Conservation (phyloP, 1,140 invertebrate genomes). For the Calliphora vicina region DNA sequence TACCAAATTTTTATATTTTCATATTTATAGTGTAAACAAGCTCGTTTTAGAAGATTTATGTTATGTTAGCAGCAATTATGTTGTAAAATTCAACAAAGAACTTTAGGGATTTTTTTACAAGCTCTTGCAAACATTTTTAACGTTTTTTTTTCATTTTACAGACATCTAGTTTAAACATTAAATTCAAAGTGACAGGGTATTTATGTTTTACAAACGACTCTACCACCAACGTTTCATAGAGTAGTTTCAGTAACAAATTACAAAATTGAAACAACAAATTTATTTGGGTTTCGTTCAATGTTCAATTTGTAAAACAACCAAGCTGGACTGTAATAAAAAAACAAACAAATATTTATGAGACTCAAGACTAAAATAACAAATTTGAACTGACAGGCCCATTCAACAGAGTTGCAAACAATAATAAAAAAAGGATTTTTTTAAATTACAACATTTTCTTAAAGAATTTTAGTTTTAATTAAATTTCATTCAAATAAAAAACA, state of each 20-base stretch:
- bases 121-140: not conserved
- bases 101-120: too few species aligned
- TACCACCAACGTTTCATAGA: not conserved
- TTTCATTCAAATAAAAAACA: not conserved
- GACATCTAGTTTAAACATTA: not conserved
- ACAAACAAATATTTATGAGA: not conserved
- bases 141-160: not conserved
- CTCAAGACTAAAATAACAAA: not conserved
- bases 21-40: not conserved
- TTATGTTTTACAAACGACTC: slow-evolving; percentile 8
- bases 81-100: too few species aligned
- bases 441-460: too few species aligned
- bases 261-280: not conserved
- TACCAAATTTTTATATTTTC: too few species aligned
- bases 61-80: not conserved
- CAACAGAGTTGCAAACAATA: not conserved
- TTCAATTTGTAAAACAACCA: not conserved
- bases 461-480: not conserved
- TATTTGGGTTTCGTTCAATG: not conserved
- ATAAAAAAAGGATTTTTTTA: not conserved
- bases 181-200: slow-evolving; percentile 3
- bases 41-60: not conserved
- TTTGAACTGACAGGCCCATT: not conserved
- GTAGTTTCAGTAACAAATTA: not conserved
- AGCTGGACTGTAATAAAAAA: not conserved